phyloP scores from a whole-genome alignment of 2,888 invertebrate species.

The Agrochola macilenta region DNA sequence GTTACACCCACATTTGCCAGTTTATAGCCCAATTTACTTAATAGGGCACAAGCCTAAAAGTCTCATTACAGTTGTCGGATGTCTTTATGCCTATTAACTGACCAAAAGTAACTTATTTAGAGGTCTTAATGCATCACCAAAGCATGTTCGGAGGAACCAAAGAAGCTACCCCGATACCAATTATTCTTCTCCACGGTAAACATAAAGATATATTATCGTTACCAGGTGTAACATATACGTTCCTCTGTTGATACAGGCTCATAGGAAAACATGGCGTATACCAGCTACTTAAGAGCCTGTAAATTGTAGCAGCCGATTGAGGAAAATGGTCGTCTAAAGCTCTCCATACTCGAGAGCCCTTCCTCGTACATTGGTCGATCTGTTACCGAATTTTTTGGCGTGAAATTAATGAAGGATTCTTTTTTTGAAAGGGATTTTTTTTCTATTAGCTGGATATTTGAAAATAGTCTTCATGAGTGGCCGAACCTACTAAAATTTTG shows the following conservation, averaged over 20 bases:
- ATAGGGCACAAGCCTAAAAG: too few species aligned
- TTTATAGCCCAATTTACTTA: too few species aligned
- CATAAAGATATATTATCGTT: conserved; percentile 13
- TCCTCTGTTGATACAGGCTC: conserved; percentile 29
- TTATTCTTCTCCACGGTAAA: conserved; percentile 1
- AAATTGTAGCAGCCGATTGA: conserved; percentile 40
- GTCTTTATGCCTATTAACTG: too few species aligned
- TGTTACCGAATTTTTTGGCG: conserved; percentile 28
- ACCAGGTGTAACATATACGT: conserved; percentile 29
- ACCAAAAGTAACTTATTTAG: too few species aligned
- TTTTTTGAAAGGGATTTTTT: not conserved
- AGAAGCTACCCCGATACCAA: not conserved
- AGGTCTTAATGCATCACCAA: not conserved
- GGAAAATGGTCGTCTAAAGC: conserved; percentile 40
- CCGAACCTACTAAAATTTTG: too few species aligned
- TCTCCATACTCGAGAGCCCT: conserved; percentile 14
- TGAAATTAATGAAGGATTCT: conserved; percentile 18
- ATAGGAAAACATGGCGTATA: conserved; percentile 39
- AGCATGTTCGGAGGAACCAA: not conserved
- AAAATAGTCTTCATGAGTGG: too few species aligned
- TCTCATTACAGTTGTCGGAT: too few species aligned
- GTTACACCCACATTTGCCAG: too few species aligned
- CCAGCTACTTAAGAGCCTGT: conserved; percentile 28
- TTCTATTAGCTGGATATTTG: conserved; percentile 2
- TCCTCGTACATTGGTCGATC: conserved; percentile 15